Conservation (phyloP, 2,888 invertebrate genomes). For the Clitarchus hookeri region DNA sequence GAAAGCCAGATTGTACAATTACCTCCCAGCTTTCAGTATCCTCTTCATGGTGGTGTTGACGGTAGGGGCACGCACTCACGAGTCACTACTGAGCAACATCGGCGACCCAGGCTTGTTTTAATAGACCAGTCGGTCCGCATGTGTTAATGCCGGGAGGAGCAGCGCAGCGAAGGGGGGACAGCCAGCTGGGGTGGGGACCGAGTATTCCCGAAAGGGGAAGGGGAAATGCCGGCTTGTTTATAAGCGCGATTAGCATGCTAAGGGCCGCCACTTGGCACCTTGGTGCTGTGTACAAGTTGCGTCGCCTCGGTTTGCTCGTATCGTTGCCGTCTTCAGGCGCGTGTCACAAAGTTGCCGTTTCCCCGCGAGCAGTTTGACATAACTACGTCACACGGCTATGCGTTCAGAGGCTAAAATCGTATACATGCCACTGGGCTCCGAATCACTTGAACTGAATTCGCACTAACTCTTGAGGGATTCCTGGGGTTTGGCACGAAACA, state of each 20-base stretch:
- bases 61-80: neutral
- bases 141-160: neutral
- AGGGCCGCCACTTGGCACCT: neutral
- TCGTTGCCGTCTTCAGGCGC: too few species aligned
- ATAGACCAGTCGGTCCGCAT: neutral
- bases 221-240: neutral
- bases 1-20: neutral
- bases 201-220: neutral
- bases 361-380: too few species aligned
- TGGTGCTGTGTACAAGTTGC: neutral
- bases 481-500: too few species aligned
- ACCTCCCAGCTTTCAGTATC: slow-evolving; percentile 1
- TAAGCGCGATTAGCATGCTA: too few species aligned
- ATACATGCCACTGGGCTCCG: too few species aligned
- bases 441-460: too few species aligned
- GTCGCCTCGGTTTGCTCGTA: neutral
- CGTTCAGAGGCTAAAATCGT: too few species aligned
- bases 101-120: neutral
- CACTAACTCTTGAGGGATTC: too few species aligned
- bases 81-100: neutral
- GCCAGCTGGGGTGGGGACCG: neutral
- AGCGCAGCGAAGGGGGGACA: neutral
- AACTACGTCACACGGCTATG: too few species aligned
- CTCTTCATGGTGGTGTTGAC: neutral
- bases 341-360: too few species aligned